phyloP scores from a whole-genome alignment of 2,797 vertebrate genomes.

The Numenius phaeopus region DNA sequence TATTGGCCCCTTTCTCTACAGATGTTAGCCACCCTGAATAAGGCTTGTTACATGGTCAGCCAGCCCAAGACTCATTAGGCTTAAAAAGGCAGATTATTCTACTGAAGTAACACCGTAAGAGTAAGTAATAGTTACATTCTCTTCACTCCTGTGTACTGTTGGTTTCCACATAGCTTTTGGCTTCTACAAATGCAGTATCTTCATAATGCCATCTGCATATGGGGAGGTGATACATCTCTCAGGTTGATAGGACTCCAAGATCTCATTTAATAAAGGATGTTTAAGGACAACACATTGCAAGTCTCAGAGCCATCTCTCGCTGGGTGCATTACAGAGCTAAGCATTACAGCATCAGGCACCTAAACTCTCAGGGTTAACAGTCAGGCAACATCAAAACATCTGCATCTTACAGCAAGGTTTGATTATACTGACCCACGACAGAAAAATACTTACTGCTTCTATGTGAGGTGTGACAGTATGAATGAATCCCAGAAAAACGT shows the following conservation, averaged over 20 bases:
- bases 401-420: background rate
- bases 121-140: background rate
- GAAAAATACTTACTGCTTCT: background rate
- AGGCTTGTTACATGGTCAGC: background rate
- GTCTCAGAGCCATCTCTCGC: background rate
- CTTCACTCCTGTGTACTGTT: background rate
- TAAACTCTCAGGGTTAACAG: background rate
- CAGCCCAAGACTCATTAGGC: background rate
- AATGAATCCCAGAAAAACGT: background rate
- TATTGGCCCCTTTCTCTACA: background rate
- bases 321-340: background rate
- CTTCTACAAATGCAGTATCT: background rate
- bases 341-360: background rate
- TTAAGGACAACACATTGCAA: background rate
- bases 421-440: background rate
- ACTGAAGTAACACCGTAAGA: background rate
- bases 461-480: background rate
- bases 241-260: background rate
- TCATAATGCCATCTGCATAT: background rate
- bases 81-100: background rate
- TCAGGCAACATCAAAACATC: background rate
- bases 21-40: background rate
- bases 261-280: background rate
- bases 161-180: background rate
- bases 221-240: background rate